These are phyloP conservation scores for Aleadryas rufinucha DNA, from an alignment of 2,113 vertebrate genomes.

Conservation along the genomic window DNA sequence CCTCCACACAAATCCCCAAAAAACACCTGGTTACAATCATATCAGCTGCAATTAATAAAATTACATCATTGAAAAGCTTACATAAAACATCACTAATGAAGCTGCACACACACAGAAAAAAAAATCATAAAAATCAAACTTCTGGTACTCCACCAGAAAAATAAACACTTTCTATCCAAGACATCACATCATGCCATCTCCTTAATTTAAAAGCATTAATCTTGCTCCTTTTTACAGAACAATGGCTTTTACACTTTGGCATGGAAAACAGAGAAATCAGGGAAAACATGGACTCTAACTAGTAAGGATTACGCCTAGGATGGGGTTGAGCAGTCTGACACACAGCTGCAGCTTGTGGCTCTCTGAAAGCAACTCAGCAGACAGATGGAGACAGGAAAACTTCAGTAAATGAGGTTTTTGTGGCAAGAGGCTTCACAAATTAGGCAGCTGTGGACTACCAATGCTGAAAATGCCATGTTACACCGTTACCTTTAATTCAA, in stretches of 20 bases:
- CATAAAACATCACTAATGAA: background rate
- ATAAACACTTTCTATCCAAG: background rate
- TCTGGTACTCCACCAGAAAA: background rate
- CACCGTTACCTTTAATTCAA: background rate
- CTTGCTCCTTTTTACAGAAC: background rate
- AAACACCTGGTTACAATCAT: background rate
- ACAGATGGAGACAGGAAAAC: background rate
- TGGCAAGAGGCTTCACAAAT: background rate
- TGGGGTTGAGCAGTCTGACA: background rate
- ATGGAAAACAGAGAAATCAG: background rate
- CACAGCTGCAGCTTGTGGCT: background rate
- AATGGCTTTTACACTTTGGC: background rate
- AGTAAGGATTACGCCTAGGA: background rate
- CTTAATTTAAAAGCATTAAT: background rate
- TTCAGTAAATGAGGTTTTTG: background rate
- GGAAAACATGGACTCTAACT: background rate
- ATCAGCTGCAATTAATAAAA: background rate
- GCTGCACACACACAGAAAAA: background rate
- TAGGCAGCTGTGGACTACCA: background rate
- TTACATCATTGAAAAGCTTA: background rate
- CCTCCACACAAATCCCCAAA: background rate
- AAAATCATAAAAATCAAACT: background rate
- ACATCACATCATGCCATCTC: background rate
- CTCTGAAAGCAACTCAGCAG: background rate
- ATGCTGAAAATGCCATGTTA: background rate